A percentile compares a stretch with the other conserved stretches of the same genome.
Conservation (phyloP, 2,888 invertebrate genomes). For the Coleophora flavipennella region DNA sequence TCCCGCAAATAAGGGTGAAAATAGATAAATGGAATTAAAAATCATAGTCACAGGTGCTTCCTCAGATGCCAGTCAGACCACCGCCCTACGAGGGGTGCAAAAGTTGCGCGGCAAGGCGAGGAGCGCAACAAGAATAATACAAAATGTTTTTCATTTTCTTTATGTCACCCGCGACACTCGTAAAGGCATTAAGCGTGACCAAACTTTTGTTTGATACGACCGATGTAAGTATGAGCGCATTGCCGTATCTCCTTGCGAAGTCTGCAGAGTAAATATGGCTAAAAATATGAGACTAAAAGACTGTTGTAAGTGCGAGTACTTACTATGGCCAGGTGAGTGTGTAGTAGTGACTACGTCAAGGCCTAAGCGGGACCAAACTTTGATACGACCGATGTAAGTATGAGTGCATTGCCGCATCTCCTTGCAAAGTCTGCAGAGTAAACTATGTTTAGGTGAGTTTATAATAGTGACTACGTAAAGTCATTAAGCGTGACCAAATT, state of each 20-base stretch:
- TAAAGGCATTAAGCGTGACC: slow-evolving; percentile 92
- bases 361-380: too few relatives aligned
- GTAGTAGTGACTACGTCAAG: too few relatives aligned
- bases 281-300: too few relatives aligned
- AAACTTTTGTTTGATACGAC: slow-evolving; percentile 77
- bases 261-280: not conserved
- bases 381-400: too few relatives aligned
- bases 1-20: too few relatives aligned
- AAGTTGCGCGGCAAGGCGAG: slow-evolving; percentile 65
- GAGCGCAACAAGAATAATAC: slow-evolving; percentile 74
- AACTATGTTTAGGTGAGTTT: too few relatives aligned
- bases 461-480: too few relatives aligned
- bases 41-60: slow-evolving; percentile 9
- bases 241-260: slow-evolving; percentile 24
- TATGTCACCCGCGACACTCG: slow-evolving; percentile 88
- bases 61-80: slow-evolving; percentile 26
- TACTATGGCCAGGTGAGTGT: too few relatives aligned
- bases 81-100: slow-evolving; percentile 51
- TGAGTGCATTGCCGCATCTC: slow-evolving; percentile 37
- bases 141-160: slow-evolving; percentile 91
- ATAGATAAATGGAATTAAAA: not conserved
- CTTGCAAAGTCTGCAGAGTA: slow-evolving; percentile 1
- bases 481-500: too few relatives aligned
- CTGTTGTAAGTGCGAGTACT: too few relatives aligned
- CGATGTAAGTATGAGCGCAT: slow-evolving; percentile 59